Base-by-base conservation (phyloP, 53 echinoderm and acorn worm species). In the Hippasteria phrygiana region DNA sequence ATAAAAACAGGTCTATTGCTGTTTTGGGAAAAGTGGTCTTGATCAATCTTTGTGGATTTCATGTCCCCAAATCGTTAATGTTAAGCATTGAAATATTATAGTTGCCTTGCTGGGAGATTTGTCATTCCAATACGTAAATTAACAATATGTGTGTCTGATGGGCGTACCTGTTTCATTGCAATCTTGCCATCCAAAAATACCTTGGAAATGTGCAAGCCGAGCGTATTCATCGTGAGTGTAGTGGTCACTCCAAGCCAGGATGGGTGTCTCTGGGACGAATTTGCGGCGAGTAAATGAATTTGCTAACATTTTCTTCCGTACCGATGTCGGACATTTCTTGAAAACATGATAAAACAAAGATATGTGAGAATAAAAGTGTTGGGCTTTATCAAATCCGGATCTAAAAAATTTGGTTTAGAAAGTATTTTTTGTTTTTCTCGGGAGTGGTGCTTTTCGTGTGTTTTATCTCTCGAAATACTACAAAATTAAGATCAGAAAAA, bases 161-260 rank as follows among this genome's bases (percentile, higher is more conserved):
- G 12, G 87, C 96, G 74, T 88, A 97, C 97, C 87, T 34, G 77
- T 78, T 73, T 93, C 91, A 17, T 90, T 66, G 27, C 73, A 82
- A 73, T 92, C 50, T 20, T 48, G 27, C 90, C 92, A 97, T 1
- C 97, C 97, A 63, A 90, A 86, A 69, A 89, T 88, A 26, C 74
- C 87, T 4, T 13, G 14, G 62, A 91, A 97, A 16, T 95, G 43
- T 16, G 63, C 38, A 28, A 97, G 77, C 54, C 97, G 85, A 24
- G 78, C 65, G 73, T 92, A 95, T 39, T 97, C 97, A 17, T 77
- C 83, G 20, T 80, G 77, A 75, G 62, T 93, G 54, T 92, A 87
- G 55, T 97, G 97, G 32, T 95, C 89, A 75, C 92, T 77, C 95
- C 95, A 97, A 73, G 95, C 94, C 39, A 97, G 76, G 28, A 97